A percentile compares a stretch with the other conserved stretches of the same genome.
Evolutionary conservation across 1,140 invertebrate genomes (phyloP).

Genomic region (Diabrotica virgifera): DNA sequence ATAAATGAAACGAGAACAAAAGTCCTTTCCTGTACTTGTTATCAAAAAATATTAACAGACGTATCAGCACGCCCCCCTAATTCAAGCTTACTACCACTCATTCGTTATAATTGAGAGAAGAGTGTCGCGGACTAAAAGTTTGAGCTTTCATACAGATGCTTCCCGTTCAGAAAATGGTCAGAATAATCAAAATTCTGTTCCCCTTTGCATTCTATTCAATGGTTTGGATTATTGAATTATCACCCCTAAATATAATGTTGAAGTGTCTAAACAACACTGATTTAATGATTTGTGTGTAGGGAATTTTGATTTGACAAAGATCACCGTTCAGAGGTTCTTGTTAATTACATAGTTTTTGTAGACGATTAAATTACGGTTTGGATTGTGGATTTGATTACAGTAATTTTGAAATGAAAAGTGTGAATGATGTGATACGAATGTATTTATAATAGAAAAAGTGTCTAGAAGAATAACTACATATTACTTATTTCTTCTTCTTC

Average conservation of each 20-base stretch:
- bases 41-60: slow-evolving; percentile 36
- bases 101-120: slow-evolving; percentile 40
- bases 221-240: slow-evolving; percentile 39
- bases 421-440: background rate
- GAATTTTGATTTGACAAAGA: slow-evolving; percentile 35
- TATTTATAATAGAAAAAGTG: background rate
- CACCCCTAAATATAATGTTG: slow-evolving; percentile 36
- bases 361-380: background rate
- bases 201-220: slow-evolving; percentile 26
- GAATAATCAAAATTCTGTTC: slow-evolving; percentile 7
- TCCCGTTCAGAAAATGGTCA: background rate
- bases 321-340: slow-evolving; percentile 31
- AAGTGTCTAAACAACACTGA: slow-evolving; percentile 40
- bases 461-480: no score
- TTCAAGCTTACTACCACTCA: slow-evolving; percentile 38
- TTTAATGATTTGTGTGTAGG: slow-evolving; percentile 31
- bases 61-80: slow-evolving; percentile 34
- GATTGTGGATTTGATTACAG: background rate
- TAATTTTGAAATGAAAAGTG: background rate
- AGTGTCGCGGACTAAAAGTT: slow-evolving; percentile 26
- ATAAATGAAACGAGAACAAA: slow-evolving; percentile 5
- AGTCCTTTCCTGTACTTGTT: slow-evolving; percentile 12
- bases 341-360: slow-evolving; percentile 17
- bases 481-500: no score
- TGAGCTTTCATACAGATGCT: slow-evolving; percentile 13